Evolutionary conservation across 2,797 vertebrate species (phyloP).

Genomic region (Anniella stebbinsi): DNA sequence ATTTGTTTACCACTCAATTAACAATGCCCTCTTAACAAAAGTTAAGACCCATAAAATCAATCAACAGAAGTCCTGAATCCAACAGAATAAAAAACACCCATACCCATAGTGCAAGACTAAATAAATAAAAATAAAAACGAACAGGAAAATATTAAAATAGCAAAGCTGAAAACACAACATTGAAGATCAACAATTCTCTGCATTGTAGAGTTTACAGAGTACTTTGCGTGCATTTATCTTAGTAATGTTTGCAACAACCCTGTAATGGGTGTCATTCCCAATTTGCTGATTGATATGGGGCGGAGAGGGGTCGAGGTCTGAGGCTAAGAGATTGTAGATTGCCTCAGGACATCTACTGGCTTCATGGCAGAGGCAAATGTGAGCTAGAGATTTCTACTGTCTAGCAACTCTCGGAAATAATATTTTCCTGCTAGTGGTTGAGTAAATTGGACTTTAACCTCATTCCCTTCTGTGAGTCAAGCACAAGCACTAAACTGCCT

Average conservation of each 20-base stretch:
- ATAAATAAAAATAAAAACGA: too few species aligned
- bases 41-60: background rate
- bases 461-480: background rate
- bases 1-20: background rate
- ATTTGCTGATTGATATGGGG: background rate
- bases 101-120: too few species aligned
- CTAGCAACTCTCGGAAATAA: too few species aligned
- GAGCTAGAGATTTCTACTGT: too few species aligned
- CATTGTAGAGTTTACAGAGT: background rate
- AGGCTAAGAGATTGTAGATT: background rate
- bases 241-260: background rate
- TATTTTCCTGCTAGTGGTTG: too few species aligned
- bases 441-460: background rate
- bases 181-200: background rate
- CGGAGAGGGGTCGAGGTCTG: too few species aligned
- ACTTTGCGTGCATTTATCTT: background rate
- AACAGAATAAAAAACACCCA: too few species aligned
- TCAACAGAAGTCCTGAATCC: background rate
- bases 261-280: background rate
- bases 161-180: too few species aligned
- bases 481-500: background rate
- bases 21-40: background rate
- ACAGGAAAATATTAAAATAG: too few species aligned
- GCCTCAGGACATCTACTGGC: too few species aligned
- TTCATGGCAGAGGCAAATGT: too few species aligned